Conservation (phyloP, 2,888 invertebrate genomes). For the Sabellastarte sp. region DNA sequence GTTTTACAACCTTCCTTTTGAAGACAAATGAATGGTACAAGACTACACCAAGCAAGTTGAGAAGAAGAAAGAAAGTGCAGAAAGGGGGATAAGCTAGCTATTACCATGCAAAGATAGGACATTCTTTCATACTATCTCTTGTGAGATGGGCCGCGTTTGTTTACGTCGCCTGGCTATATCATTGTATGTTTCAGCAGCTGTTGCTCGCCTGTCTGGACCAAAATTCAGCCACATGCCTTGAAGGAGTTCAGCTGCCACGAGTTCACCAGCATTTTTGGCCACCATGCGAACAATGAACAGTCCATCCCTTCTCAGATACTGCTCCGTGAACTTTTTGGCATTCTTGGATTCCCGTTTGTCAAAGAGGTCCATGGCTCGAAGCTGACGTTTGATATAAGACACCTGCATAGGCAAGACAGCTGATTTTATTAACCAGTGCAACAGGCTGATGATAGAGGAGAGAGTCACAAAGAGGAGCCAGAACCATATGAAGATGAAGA, state of each 20-base stretch:
- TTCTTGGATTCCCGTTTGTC: slow-evolving; percentile 21
- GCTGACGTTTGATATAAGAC: slow-evolving; percentile 19
- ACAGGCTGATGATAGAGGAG: slow-evolving; percentile 38
- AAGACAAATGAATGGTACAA: too few species aligned
- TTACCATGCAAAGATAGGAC: background rate
- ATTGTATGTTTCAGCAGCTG: slow-evolving; percentile 2
- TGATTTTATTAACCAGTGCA: slow-evolving; percentile 51
- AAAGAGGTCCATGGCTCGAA: slow-evolving; percentile 34
- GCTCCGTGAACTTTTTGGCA: slow-evolving; percentile 46
- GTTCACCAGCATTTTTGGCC: slow-evolving; percentile 51
- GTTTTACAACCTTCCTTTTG: too few species aligned
- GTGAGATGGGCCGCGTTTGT: slow-evolving; percentile 5
- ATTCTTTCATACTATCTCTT: slow-evolving; percentile 13
- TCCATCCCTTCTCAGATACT: slow-evolving; percentile 54
- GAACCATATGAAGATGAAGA: slow-evolving; percentile 62
- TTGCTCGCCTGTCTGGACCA: slow-evolving; percentile 19
- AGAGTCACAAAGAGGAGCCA: slow-evolving; percentile 50
- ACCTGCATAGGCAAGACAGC: slow-evolving; percentile 16
- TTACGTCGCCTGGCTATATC: background rate
- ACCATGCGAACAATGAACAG: slow-evolving; percentile 53
- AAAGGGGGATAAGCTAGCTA: too few species aligned
- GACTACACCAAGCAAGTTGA: too few species aligned
- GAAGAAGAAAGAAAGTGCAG: too few species aligned
- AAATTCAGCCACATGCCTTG: slow-evolving; percentile 31
- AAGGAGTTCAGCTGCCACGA: slow-evolving; percentile 28